Evolutionary conservation across 2,888 invertebrate species (phyloP).

Genomic region (Lasioglossum leucozonium): DNA sequence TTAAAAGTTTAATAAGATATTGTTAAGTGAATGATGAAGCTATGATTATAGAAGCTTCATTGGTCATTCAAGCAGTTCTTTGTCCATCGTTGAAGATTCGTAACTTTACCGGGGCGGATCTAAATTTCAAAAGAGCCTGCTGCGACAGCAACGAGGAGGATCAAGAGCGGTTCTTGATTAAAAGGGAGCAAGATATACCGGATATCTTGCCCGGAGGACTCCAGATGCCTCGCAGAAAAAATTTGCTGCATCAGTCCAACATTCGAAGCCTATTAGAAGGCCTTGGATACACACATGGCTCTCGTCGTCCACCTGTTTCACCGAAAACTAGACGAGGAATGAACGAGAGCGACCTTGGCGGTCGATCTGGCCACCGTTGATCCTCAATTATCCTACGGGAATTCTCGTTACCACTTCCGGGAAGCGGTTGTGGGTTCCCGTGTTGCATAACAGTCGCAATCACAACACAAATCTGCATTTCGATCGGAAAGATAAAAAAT

Average conservation of each 20-base stretch:
- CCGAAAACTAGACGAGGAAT: background rate
- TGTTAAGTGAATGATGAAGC: background rate
- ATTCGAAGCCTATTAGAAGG: background rate
- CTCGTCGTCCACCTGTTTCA: conserved; percentile 1
- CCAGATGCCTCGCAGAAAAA: conserved; percentile 20
- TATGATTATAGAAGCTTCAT: background rate
- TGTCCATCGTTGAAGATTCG: background rate
- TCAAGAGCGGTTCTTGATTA: background rate
- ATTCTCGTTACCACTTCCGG: background rate
- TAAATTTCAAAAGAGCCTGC: background rate
- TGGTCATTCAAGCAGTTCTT: background rate
- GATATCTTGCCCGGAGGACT: conserved; percentile 18
- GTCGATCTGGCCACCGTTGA: conserved; percentile 11
- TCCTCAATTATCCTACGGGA: conserved; percentile 23
- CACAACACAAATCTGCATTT: background rate
- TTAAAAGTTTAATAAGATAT: background rate
- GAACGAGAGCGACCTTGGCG: background rate
- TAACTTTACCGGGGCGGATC: background rate
- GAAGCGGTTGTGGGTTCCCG: conserved; percentile 10
- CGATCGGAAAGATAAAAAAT: background rate
- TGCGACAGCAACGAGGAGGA: background rate
- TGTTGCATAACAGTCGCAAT: background rate
- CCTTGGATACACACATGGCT: background rate
- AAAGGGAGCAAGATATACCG: conserved; percentile 15
- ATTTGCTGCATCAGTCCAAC: background rate